Conservation (phyloP, 2,113 vertebrate genomes). For the Semicossyphus pulcher region DNA sequence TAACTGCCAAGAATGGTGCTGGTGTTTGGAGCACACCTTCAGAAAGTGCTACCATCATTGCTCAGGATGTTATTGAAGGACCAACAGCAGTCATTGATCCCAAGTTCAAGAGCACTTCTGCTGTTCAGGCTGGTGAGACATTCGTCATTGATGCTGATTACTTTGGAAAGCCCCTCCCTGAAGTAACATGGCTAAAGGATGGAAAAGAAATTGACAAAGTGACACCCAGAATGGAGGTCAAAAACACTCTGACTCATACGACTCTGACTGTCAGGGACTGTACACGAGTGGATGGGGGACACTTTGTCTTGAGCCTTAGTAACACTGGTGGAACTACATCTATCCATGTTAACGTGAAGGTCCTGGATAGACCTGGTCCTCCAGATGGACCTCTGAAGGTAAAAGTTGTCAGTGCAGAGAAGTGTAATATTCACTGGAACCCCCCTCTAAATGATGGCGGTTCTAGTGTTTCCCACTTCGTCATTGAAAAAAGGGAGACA, state of each 20-base stretch:
- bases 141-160: conserved; percentile 95
- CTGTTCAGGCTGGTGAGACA: conserved; percentile 92
- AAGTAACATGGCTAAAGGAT: conserved; percentile 91
- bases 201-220: conserved; percentile 92
- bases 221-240: conserved; percentile 93
- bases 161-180: conserved; percentile 93
- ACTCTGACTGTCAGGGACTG: conserved; percentile 92
- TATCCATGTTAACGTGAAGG: conserved; percentile 92
- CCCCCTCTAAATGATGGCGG: conserved; percentile 94
- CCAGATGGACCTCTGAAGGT: conserved; percentile 91
- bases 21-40: conserved; percentile 94
- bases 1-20: conserved; percentile 96
- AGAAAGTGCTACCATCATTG: conserved; percentile 91
- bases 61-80: conserved; percentile 96
- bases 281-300: conserved; percentile 91
- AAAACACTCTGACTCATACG: conserved; percentile 91
- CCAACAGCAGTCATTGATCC: conserved; percentile 91
- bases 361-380: conserved; percentile 95
- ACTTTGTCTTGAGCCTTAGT: conserved; percentile 90
- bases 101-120: conserved; percentile 90
- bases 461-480: conserved; percentile 91
- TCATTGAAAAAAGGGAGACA: conserved; percentile 97
- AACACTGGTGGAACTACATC: conserved; percentile 94
- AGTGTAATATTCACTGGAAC: conserved; percentile 94
- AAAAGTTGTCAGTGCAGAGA: conserved; percentile 94